These are phyloP conservation scores for Crotophaga sulcirostris DNA, from an alignment of 2,113 vertebrate genomes.

Conservation along the genomic window DNA sequence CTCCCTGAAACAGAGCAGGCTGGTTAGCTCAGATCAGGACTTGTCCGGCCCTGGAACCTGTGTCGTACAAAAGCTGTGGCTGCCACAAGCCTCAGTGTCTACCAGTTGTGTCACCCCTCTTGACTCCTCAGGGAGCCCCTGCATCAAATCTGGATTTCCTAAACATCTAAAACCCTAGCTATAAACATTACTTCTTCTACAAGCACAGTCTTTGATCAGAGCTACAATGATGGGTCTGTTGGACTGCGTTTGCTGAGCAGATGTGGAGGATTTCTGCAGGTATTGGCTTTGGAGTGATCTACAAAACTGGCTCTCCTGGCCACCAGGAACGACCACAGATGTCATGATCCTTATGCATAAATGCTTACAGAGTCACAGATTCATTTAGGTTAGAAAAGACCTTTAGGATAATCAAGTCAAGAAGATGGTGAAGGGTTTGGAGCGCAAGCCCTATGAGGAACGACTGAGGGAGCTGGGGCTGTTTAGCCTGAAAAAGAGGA, in stretches of 20 bases:
- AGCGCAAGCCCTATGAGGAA: too few relatives aligned
- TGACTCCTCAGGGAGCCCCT: neutral
- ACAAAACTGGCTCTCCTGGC: neutral
- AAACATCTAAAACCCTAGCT: neutral
- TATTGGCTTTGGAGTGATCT: neutral
- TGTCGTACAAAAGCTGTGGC: neutral
- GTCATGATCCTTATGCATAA: rapidly evolving
- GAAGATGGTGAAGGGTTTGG: too few relatives aligned
- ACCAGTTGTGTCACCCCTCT: rapidly evolving
- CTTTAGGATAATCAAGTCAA: too few relatives aligned
- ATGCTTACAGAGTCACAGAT: neutral
- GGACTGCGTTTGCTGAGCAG: neutral
- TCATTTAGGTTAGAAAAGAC: too few relatives aligned
- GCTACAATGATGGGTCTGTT: neutral
- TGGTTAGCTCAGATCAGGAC: neutral
- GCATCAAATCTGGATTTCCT: rapidly evolving
- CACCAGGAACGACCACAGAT: neutral
- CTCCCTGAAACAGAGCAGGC: neutral
- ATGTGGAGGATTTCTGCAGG: neutral
- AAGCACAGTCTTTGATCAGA: rapidly evolving
- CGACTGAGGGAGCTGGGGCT: too few relatives aligned
- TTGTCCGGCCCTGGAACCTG: too few relatives aligned
- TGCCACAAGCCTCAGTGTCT: neutral
- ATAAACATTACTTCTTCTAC: neutral
- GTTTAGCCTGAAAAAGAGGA: too few relatives aligned